These are phyloP conservation scores for Microtus pennsylvanicus DNA, from an alignment of 2,113 vertebrate species.

Conservation along the genomic window DNA sequence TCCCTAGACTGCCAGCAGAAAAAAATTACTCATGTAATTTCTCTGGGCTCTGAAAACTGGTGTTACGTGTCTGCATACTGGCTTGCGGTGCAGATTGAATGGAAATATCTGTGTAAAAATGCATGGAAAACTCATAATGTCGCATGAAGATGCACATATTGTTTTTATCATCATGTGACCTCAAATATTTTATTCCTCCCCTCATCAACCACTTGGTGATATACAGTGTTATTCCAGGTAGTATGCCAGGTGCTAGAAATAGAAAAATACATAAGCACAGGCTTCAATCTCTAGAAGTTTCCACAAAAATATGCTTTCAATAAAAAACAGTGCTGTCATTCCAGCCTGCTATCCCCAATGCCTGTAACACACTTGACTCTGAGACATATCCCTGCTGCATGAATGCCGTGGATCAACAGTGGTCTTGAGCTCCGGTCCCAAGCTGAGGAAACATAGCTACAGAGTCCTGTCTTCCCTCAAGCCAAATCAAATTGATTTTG, in stretches of 20 bases:
- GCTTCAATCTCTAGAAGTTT: not conserved
- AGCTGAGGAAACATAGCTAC: not conserved
- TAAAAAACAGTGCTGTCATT: not conserved
- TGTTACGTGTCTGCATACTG: not conserved
- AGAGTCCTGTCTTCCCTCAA: not conserved
- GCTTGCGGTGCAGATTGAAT: no score
- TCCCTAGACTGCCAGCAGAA: no score
- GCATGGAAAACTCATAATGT: not conserved
- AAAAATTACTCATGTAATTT: not conserved
- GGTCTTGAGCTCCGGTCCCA: not conserved
- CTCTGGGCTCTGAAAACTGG: not conserved
- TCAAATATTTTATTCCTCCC: not conserved
- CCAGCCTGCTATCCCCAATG: not conserved
- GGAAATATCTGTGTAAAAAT: not conserved
- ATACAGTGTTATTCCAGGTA: accelerated
- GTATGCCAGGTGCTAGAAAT: not conserved
- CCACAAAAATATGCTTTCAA: not conserved
- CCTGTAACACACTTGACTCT: not conserved
- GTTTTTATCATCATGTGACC: not conserved
- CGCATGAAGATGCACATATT: accelerated
- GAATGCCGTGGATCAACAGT: not conserved
- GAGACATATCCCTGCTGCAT: not conserved
- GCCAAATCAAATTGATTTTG: not conserved
- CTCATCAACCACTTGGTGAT: not conserved
- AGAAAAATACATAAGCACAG: not conserved